Base-by-base conservation (phyloP, 2,888 invertebrate species). In the Pachliopta kotzebuea region DNA sequence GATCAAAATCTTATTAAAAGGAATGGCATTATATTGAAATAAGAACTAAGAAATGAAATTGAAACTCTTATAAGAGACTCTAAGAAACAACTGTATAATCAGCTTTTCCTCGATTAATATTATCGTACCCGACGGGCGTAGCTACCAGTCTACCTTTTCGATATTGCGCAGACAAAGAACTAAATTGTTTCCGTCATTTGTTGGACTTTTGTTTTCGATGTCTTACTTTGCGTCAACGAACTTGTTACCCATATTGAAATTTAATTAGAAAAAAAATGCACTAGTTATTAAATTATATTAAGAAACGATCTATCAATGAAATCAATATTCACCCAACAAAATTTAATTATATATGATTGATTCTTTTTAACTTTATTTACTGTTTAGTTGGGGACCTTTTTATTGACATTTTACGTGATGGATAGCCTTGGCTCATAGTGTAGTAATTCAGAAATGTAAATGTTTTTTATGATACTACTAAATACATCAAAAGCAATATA, bases 81-180 rank as follows among this genome's bases (percentile, higher is more conserved):
- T 77, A 78, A 78, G 79, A 80, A 81, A 84, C 82, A 82, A 83
- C 77, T 79, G 79, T 77, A 85, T 88, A 89, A 90, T 90, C 87
- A 86, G 85, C 88, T 88, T 88, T 89, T 80, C 76, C 83, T 84
- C 88, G 86, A 90, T 90, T 88, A 90, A 89, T 90, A 90, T 83
- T 84, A 76, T 77, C 78, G 76, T 80, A 81, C 78, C 88, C 82
- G 79, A 71, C 75, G 84, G 76, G 81, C 80, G 73, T 75, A 68
- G 69, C 70, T 68, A 70, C 70, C 72, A 63, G 75, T 74, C 74
- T 76, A 76, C 79, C 78, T 80, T 65, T 65, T 57, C 84, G 83
- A 86, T 88, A 89, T 84, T 85, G 85, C 86, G 77, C 77, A 76
- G 79, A 85, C 85, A 88, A 88, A 86, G 87, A 87, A 87, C 85